These are phyloP conservation scores for Macroteleia sp. DNA, from an alignment of 2,888 invertebrate species.

Conservation along the genomic window DNA sequence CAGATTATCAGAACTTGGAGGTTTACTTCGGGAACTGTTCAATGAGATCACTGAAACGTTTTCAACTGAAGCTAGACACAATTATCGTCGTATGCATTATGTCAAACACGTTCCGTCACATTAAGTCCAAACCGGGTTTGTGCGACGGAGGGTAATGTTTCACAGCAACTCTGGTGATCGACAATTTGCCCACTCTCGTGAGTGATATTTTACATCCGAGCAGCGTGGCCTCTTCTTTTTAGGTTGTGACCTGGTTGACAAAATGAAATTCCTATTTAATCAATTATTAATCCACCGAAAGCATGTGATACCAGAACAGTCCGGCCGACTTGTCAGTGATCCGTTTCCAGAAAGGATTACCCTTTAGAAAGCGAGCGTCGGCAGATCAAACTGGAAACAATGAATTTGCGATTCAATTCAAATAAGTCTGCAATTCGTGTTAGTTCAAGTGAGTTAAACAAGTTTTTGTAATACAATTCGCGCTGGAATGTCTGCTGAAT, in stretches of 20 bases:
- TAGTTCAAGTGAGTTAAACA: too few species aligned
- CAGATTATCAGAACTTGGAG: constrained; percentile 1
- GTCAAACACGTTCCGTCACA: constrained; percentile 25
- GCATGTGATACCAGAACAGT: too few species aligned
- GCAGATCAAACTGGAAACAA: too few species aligned
- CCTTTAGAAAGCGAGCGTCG: too few species aligned
- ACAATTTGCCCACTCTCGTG: constrained; percentile 22
- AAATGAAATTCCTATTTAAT: constrained; percentile 61
- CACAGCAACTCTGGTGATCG: constrained; percentile 30
- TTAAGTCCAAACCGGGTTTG: constrained; percentile 1
- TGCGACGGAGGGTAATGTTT: constrained; percentile 28
- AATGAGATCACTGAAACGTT: constrained; percentile 26
- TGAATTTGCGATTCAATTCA: too few species aligned
- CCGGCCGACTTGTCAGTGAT: too few species aligned
- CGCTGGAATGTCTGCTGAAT: too few species aligned
- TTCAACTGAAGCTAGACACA: constrained; percentile 23
- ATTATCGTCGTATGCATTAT: constrained; percentile 38
- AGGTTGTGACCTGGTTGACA: constrained; percentile 57
- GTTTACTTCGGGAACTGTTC: constrained; percentile 20
- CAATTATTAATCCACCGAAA: too few species aligned
- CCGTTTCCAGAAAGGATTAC: too few species aligned
- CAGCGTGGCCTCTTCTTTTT: constrained; percentile 40
- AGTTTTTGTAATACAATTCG: too few species aligned
- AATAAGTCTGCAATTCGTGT: too few species aligned
- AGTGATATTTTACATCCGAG: constrained; percentile 19